Evolutionary conservation across 2,797 vertebrate genomes (phyloP), one percentile per base, ranked within the genome.

Genomic region (Aratinga solstitialis): DNA sequence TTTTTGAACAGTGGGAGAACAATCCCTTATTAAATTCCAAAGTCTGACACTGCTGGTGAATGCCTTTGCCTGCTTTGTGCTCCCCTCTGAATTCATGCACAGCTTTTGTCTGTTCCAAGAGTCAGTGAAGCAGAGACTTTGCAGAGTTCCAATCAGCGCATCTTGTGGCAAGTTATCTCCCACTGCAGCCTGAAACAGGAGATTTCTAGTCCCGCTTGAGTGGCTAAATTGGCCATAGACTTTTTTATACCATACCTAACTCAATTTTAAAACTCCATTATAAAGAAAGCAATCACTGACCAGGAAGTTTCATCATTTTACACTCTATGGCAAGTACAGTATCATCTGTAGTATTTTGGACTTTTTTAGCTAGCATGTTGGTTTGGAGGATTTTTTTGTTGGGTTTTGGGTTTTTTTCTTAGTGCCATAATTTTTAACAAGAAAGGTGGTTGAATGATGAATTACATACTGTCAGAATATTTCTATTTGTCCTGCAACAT

Each of bases 91-190:
- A 82, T 54, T 53, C 50, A 62, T 7, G 14, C 53, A 36, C 50
- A 74, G 92, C 66, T 84, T 87, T 68, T 81, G 61, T 45, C 63
- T 38, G 6, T 86, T 96, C 81, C 83, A 93, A 48, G 76, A 96
- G 72, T 79, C 87, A 76, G 54, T 87, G 96, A 96, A 96, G 95
- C 96, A 87, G 80, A 93, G 26, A 84, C 51, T 85, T 58, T 1
- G 1, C 94, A 90, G 87, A 94, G 67, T 93, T 97, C 90, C 86
- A 96, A 90, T 88, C 94, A 97, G 81, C 18, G 27, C 77, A 43
- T 90, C 92, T 90, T 81, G 75, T 84, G 63, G 94, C 84, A 90
- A 89, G 79, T 73, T 81, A 53, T 84, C 59, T 96, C 97, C 94
- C 95, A 89, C 22, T 50, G 74, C 81, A 96, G 77, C 81, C 85